phyloP scores from a whole-genome alignment of 2,888 invertebrate species.

The Nesidiocoris tenuis region DNA sequence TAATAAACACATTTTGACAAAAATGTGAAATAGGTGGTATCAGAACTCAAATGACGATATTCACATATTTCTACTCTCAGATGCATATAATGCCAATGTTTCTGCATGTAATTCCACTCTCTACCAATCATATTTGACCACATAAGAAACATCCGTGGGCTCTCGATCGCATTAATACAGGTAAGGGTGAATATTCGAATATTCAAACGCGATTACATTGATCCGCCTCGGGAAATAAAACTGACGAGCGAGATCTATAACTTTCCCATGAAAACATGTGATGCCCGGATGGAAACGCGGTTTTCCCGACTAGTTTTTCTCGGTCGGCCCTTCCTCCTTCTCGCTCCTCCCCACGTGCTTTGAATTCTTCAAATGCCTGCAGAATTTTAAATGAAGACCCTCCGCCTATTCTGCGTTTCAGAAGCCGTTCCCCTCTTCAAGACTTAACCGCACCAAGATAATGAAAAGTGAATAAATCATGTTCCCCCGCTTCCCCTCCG shows the following conservation, averaged over 20 bases:
- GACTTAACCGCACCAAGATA: conserved; percentile 37
- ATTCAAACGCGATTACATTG: too few relatives aligned
- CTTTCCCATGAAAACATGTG: neutral
- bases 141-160: too few relatives aligned
- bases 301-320: neutral
- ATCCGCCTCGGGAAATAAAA: neutral
- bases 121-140: too few relatives aligned
- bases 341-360: conserved; percentile 24
- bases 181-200: too few relatives aligned
- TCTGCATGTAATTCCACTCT: too few relatives aligned
- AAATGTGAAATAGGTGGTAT: too few relatives aligned
- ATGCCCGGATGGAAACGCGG: neutral
- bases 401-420: neutral
- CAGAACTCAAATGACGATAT: too few relatives aligned
- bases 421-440: conserved; percentile 1
- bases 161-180: too few relatives aligned
- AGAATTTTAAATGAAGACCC: conserved; percentile 36
- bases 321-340: neutral
- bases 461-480: conserved; percentile 43
- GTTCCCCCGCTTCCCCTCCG: neutral
- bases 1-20: too few relatives aligned
- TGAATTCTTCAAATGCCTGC: conserved; percentile 43
- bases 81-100: too few relatives aligned
- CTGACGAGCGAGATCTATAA: neutral
- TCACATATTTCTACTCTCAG: too few relatives aligned